Evolutionary conservation across 2,113 vertebrate species (phyloP), one percentile per base, ranked within the genome.

Genomic region (Pseudopodoces humilis): DNA sequence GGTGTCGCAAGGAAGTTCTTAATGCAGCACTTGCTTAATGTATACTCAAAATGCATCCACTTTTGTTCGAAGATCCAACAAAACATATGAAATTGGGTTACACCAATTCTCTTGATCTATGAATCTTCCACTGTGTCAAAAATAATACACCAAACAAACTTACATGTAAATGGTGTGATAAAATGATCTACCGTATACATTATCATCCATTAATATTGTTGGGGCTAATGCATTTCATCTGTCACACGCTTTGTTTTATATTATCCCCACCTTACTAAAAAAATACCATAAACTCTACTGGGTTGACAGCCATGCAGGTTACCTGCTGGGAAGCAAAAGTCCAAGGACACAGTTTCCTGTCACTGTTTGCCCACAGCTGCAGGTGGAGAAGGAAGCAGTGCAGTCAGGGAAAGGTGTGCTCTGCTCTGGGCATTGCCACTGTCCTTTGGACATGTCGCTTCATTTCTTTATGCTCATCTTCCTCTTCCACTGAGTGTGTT

Each of bases 51-150:
- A 95, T 96, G 96, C 92, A 93, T 94, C 97, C 94, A 90, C 94
- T 95, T 97, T 97, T 95, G 97, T 97, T 96, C 92, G 86, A 90
- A 96, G 95, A 97, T 90, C 94, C 96, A 97, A 96, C 96, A 96
- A 97, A 97, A 96, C 96, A 97, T 96, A 95, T 79, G 96, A 97
- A 97, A 97, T 97, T 97, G 95, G 97, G 95, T 96, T 97, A 96
- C 96, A 95, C 94, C 95, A 92, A 94, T 97, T 97, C 96, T 97
- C 97, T 97, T 97, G 97, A 96, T 97, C 96, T 97, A 91, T 92
- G 96, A 96, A 94, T 96, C 96, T 95, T 96, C 92, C 90, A 88
- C 92, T 95, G 91, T 96, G 95, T 96, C 97, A 96, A 94, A 95
- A 91, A 96, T 96, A 96, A 95, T 96, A 92, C 82, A 95, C 93